Evolutionary conservation across 2,797 vertebrate genomes (phyloP).

Genomic region (Melopsittacus undulatus): DNA sequence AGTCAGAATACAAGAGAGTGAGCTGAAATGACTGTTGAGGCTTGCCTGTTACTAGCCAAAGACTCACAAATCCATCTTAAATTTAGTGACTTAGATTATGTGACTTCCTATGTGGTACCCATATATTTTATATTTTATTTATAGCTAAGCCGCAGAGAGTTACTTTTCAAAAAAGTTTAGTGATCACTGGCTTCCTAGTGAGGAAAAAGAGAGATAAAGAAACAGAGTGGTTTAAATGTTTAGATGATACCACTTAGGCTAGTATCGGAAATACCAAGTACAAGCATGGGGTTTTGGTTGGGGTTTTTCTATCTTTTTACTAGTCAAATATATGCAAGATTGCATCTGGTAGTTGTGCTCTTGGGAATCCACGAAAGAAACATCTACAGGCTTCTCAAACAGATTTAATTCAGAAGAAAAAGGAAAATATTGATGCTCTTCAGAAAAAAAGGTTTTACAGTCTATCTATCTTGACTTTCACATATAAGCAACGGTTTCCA

Average conservation of each 20-base stretch:
- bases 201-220: background rate
- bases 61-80: background rate
- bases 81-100: background rate
- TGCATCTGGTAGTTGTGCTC: constrained; percentile 32
- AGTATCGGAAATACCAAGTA: background rate
- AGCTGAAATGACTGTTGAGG: background rate
- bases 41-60: background rate
- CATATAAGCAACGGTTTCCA: background rate
- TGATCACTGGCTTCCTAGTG: background rate
- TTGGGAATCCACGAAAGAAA: background rate
- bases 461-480: constrained; percentile 27
- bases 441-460: background rate
- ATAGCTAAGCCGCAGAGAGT: too few species aligned
- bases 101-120: background rate
- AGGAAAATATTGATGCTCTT: constrained; percentile 49
- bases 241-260: background rate
- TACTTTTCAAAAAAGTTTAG: background rate
- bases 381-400: constrained; percentile 12
- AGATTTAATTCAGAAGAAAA: constrained; percentile 45
- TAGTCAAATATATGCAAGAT: constrained; percentile 40
- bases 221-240: background rate
- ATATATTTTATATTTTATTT: background rate
- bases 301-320: background rate
- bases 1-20: background rate
- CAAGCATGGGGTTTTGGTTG: accelerated